phyloP scores from a whole-genome alignment of 2,888 invertebrate genomes.

The Chrysolina americana region DNA sequence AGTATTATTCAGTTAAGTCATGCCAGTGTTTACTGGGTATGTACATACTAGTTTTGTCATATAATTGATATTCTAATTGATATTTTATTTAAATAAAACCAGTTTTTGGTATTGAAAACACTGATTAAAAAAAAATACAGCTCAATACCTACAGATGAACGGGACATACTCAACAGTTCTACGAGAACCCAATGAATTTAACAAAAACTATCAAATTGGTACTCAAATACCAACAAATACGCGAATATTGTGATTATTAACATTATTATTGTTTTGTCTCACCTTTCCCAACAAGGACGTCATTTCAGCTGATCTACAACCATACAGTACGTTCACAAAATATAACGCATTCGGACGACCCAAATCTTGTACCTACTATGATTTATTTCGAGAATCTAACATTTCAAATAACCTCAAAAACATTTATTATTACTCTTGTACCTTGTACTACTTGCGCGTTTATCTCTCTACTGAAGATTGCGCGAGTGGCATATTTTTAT shows the following conservation, averaged over 20 bases:
- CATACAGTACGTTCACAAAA: neutral
- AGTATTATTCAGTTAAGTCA: neutral
- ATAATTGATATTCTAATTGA: neutral
- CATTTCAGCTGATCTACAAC: slow-evolving; percentile 27
- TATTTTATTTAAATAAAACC: neutral
- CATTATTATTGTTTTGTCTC: slow-evolving; percentile 11
- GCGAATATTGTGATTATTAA: neutral
- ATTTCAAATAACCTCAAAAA: slow-evolving; percentile 16
- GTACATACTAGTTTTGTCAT: no score
- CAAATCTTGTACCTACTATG: neutral
- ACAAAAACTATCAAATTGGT: neutral
- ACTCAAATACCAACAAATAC: neutral
- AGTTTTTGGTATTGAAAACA: neutral
- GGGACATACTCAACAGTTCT: neutral
- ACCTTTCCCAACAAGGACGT: slow-evolving; percentile 40
- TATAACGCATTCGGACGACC: neutral
- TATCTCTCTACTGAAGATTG: neutral
- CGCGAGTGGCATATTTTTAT: neutral
- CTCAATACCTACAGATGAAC: neutral
- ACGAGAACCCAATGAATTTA: no score
- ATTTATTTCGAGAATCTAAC: neutral
- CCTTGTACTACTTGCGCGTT: neutral
- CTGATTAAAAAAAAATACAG: no score
- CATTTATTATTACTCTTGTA: no score
- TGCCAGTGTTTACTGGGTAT: neutral